Conservation (phyloP, 2,888 invertebrate genomes). For the Corbicula japonica region DNA sequence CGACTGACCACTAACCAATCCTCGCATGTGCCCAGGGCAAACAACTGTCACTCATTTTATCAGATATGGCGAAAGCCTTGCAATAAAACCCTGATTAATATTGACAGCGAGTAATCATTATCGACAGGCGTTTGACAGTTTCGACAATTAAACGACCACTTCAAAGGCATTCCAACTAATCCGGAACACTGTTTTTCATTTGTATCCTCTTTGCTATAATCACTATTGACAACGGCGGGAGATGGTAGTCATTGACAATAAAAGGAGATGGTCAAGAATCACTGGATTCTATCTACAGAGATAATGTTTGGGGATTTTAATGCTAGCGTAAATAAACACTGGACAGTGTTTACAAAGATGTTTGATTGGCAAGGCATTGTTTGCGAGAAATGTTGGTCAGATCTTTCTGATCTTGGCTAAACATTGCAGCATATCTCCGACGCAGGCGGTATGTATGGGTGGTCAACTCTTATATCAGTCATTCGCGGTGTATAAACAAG, state of each 20-base stretch:
- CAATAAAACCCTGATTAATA: constrained; percentile 68
- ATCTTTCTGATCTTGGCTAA: constrained; percentile 27
- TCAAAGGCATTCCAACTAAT: constrained; percentile 71
- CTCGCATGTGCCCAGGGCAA: constrained; percentile 23
- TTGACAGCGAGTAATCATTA: constrained; percentile 70
- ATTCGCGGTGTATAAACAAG: constrained; percentile 24
- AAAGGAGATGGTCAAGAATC: constrained; percentile 13
- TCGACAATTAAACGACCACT: constrained; percentile 68
- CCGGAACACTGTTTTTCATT: constrained; percentile 59
- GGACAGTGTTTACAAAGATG: constrained; percentile 21
- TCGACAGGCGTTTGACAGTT: constrained; percentile 70
- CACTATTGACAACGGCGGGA: constrained; percentile 57
- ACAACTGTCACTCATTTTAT: constrained; percentile 52
- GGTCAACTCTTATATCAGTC: constrained; percentile 46
- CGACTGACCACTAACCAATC: constrained; percentile 27
- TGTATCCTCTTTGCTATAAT: constrained; percentile 59
- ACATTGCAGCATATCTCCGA: constrained; percentile 18
- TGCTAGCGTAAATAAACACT: constrained; percentile 59
- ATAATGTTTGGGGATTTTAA: constrained; percentile 62
- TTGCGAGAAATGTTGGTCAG: constrained; percentile 10
- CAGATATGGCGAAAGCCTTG: constrained; percentile 48
- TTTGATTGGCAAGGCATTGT: constrained; percentile 51
- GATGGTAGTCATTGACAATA: constrained; percentile 50
- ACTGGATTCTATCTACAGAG: constrained; percentile 49
- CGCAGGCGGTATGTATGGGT: constrained; percentile 42